phyloP scores from a whole-genome alignment of 2,888 invertebrate species.

The Troglohyphantes excavatus region DNA sequence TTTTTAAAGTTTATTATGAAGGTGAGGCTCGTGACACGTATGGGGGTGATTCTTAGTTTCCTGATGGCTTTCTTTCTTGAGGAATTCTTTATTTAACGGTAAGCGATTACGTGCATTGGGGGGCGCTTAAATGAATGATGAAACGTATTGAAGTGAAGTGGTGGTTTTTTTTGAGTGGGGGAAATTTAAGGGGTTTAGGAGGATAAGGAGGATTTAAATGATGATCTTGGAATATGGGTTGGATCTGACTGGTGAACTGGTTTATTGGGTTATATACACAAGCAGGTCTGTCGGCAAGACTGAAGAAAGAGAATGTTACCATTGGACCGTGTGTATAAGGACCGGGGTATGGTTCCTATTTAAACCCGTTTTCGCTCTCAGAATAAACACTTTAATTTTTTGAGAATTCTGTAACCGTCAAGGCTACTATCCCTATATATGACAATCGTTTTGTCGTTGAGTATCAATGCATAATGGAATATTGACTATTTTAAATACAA shows the following conservation, averaged over 20 bases:
- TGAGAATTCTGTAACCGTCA: no score
- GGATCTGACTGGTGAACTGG: background rate
- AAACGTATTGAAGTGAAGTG: background rate
- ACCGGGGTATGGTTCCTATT: no score
- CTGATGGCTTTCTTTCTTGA: constrained; percentile 38
- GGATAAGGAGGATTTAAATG: constrained; percentile 27
- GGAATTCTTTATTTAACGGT: constrained; percentile 64
- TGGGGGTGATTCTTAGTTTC: constrained; percentile 39
- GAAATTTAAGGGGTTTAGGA: background rate
- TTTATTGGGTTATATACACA: background rate
- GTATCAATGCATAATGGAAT: no score
- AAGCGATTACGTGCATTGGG: constrained; percentile 71
- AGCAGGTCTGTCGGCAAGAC: no score
- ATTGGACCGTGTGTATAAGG: no score
- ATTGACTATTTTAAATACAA: no score
- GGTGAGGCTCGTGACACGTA: constrained; percentile 58
- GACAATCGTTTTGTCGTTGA: no score
- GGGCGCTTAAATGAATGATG: constrained; percentile 72
- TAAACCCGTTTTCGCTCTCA: no score
- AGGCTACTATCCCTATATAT: no score
- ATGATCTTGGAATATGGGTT: background rate
- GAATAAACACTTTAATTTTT: no score
- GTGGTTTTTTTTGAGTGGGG: background rate
- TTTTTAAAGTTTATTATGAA: constrained; percentile 73
- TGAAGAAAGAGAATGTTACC: no score